phyloP scores from a whole-genome alignment of 2,797 vertebrate genomes.

The Leptodactylus fallax region DNA sequence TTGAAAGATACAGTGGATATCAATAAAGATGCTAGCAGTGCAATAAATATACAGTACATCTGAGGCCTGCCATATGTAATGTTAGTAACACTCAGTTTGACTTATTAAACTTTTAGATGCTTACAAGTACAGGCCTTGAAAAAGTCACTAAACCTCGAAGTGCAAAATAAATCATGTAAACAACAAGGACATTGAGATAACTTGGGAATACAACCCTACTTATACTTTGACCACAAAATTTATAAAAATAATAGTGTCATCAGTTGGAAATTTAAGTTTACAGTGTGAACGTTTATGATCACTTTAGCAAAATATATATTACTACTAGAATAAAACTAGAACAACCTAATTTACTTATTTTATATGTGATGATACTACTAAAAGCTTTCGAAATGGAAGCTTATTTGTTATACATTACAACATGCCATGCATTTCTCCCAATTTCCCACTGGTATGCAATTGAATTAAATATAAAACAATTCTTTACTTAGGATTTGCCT shows the following conservation, averaged over 20 bases:
- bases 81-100: not conserved
- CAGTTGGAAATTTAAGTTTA: not conserved
- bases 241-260: not conserved
- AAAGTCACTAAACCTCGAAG: not conserved
- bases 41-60: constrained; percentile 44
- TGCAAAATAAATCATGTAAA: not conserved
- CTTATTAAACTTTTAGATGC: constrained; percentile 20
- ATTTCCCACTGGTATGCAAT: not conserved
- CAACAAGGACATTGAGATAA: not conserved
- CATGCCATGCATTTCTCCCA: not conserved
- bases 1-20: constrained; percentile 47
- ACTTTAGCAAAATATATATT: not conserved
- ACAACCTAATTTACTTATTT: not conserved
- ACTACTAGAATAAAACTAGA: not conserved
- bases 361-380: not conserved
- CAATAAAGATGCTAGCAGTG: constrained; percentile 48
- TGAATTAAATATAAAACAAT: not conserved
- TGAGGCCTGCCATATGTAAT: constrained; percentile 13
- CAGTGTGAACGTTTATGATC: not conserved
- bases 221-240: not conserved
- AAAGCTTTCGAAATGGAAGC: not conserved
- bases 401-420: not conserved
- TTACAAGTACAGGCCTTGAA: constrained; percentile 10
- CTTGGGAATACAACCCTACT: no score
- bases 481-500: not conserved